Conservation (phyloP, 1,140 invertebrate genomes). For the Yoshiicerus persimilis region DNA sequence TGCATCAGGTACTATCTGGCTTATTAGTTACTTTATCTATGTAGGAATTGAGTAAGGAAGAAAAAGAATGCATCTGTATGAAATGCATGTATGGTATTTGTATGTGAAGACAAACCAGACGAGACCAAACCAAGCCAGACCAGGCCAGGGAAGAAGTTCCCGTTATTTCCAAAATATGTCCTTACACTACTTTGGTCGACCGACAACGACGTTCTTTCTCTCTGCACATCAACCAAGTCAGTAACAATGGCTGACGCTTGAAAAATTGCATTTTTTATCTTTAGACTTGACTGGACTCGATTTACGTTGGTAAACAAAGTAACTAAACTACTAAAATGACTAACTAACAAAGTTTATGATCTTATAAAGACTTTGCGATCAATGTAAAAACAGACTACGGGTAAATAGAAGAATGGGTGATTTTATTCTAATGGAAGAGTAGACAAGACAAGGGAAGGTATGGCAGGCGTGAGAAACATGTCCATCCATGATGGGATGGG, state of each 20-base stretch:
- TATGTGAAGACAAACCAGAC: not conserved
- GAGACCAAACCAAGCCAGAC: no score
- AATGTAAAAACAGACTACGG: not conserved
- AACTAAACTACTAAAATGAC: not conserved
- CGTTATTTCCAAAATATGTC: slow-evolving; percentile 10
- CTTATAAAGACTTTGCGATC: not conserved
- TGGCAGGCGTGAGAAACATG: not conserved
- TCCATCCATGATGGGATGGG: not conserved
- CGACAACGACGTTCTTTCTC: not conserved
- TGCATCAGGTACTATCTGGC: not conserved
- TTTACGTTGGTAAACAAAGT: not conserved
- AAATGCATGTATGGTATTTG: not conserved
- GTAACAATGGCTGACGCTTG: not conserved
- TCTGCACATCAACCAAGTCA: not conserved
- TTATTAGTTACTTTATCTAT: not conserved
- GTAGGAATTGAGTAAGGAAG: not conserved
- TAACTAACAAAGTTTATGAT: not conserved
- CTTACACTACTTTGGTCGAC: not conserved
- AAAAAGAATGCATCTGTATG: not conserved
- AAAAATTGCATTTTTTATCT: slow-evolving; percentile 7
- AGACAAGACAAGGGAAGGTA: not conserved
- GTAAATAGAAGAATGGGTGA: not conserved
- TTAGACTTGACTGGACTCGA: not conserved
- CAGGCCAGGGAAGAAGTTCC: not conserved
- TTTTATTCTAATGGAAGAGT: not conserved